Evolutionary conservation across 2,888 invertebrate genomes (phyloP).

Genomic region (Spilarctia lutea): DNA sequence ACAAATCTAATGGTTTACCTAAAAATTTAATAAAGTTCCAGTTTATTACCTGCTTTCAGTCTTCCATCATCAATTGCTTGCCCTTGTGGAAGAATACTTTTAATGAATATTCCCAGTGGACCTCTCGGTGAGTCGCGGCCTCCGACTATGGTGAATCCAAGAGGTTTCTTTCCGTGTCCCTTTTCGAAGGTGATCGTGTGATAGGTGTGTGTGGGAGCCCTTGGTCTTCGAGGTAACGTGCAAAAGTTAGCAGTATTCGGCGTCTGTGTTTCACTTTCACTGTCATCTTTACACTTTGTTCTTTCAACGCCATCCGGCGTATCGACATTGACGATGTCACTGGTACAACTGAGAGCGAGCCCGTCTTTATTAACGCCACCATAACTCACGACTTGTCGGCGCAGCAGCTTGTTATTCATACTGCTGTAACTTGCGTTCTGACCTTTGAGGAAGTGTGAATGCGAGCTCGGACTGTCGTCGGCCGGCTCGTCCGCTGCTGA

Average conservation of each 20-base stretch:
- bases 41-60: conserved; percentile 90
- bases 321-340: conserved; percentile 76
- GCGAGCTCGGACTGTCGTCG: conserved; percentile 77
- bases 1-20: not conserved
- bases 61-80: conserved; percentile 94
- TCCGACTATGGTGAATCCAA: conserved; percentile 96
- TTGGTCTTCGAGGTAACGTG: conserved; percentile 90
- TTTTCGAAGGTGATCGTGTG: conserved; percentile 92
- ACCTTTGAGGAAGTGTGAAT: conserved; percentile 88
- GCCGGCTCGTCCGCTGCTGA: conserved; percentile 78
- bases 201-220: conserved; percentile 89
- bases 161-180: conserved; percentile 92
- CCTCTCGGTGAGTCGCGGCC: conserved; percentile 95
- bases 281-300: conserved; percentile 69
- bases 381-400: conserved; percentile 86
- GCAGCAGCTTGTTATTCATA: conserved; percentile 87
- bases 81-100: conserved; percentile 93
- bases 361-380: conserved; percentile 81
- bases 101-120: conserved; percentile 94
- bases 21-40: not conserved
- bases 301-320: conserved; percentile 73
- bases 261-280: conserved; percentile 76
- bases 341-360: conserved; percentile 77
- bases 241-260: conserved; percentile 89
- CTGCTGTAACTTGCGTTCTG: conserved; percentile 87